phyloP scores from a whole-genome alignment of 2,797 vertebrate genomes.

The Smutsia temminckii region DNA sequence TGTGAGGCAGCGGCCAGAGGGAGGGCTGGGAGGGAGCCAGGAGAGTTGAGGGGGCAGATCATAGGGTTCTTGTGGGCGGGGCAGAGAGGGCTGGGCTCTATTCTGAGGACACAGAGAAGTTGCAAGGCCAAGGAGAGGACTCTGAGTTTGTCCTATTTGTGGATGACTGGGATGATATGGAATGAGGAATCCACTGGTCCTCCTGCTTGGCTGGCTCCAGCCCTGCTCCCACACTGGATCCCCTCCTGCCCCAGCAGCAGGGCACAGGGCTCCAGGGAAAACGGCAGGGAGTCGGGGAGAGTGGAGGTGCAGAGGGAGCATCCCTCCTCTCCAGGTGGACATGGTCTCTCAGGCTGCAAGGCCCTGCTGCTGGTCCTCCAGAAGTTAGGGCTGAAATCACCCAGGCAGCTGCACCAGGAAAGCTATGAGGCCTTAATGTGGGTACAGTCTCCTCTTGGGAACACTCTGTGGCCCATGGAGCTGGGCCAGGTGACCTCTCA shows the following conservation, averaged over 20 bases:
- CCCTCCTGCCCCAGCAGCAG: neutral
- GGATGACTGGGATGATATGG: neutral
- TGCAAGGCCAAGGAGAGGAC: neutral
- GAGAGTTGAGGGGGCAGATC: neutral
- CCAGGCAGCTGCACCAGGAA: neutral
- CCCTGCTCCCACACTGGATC: neutral
- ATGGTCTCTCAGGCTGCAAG: accelerated
- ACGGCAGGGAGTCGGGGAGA: neutral
- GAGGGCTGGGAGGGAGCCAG: neutral
- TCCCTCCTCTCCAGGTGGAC: neutral
- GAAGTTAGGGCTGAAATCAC: neutral
- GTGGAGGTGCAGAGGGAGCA: neutral
- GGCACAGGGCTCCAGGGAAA: neutral
- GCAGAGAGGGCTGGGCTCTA: neutral
- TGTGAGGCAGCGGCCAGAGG: neutral
- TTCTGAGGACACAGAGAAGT: neutral
- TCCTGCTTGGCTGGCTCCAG: neutral
- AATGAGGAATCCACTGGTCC: too few species aligned
- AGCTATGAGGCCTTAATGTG: neutral
- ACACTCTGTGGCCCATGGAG: neutral
- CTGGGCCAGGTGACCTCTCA: neutral
- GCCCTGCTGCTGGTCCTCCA: neutral
- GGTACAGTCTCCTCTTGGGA: neutral
- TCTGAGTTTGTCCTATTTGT: neutral
- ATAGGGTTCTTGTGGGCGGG: neutral